Evolutionary conservation across 64 coral and sea anemone species (phyloP).

Genomic region (Montipora capricornis): DNA sequence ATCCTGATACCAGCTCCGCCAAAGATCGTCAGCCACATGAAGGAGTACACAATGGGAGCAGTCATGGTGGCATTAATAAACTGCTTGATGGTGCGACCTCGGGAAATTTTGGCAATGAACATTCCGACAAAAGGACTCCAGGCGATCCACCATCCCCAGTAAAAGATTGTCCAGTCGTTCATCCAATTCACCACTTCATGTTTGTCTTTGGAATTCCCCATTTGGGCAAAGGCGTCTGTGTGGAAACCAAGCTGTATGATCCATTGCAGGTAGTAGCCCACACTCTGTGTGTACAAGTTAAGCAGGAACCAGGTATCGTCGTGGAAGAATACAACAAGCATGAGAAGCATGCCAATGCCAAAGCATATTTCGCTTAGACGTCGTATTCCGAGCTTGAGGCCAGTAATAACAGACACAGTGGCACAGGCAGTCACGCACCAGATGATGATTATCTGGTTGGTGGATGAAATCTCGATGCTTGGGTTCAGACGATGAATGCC

Average conservation of each 20-base stretch:
- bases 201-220: slow-evolving; percentile 37
- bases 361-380: slow-evolving; percentile 53
- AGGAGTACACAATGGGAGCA: slow-evolving; percentile 40
- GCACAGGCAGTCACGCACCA: slow-evolving; percentile 44
- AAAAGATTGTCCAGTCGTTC: slow-evolving; percentile 56
- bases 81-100: slow-evolving; percentile 61
- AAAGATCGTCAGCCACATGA: slow-evolving; percentile 58
- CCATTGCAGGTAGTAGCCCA: slow-evolving; percentile 55
- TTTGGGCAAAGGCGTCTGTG: slow-evolving; percentile 47
- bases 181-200: slow-evolving; percentile 33
- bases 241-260: slow-evolving; percentile 53
- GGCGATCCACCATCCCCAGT: slow-evolving; percentile 66
- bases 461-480: slow-evolving; percentile 15
- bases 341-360: slow-evolving; percentile 45
- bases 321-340: slow-evolving; percentile 60
- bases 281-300: slow-evolving; percentile 46
- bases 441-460: slow-evolving; percentile 54
- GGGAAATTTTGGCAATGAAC: slow-evolving; percentile 53
- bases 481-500: slow-evolving; percentile 22
- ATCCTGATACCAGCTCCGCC: slow-evolving; percentile 34
- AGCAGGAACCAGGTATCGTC: slow-evolving; percentile 56
- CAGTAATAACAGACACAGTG: slow-evolving; percentile 49
- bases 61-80: slow-evolving; percentile 52
- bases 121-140: slow-evolving; percentile 51
- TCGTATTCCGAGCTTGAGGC: slow-evolving; percentile 39